Percentiles rank a stretch among this genome's conserved stretches.
phyloP scores from a whole-genome alignment of 2,113 vertebrate genomes.

The Calyptommatus sinebrachiatus region DNA sequence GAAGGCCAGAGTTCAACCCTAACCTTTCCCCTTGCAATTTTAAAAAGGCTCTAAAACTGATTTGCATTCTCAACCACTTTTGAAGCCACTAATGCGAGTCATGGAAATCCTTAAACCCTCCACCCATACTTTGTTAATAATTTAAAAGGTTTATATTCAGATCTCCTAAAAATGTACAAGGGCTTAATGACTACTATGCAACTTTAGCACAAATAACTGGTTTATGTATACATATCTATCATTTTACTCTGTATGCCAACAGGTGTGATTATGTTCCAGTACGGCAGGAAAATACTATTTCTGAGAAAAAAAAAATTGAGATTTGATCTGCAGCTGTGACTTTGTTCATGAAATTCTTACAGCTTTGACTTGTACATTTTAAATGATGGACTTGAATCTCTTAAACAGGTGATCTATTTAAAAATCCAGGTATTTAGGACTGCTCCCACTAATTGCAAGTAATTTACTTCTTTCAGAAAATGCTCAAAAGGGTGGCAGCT shows the following conservation, averaged over 20 bases:
- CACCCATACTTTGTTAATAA: not conserved
- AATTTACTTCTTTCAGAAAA: too few species aligned
- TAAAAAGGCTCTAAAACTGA: not conserved
- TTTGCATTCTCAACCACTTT: conserved; percentile 10
- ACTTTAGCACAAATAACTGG: not conserved
- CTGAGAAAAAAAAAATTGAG: not conserved
- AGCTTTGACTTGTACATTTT: not conserved
- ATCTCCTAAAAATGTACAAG: not conserved
- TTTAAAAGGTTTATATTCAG: not conserved
- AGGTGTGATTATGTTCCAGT: not conserved
- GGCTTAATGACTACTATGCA: not conserved
- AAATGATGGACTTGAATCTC: not conserved
- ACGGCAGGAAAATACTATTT: not conserved
- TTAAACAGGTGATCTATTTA: not conserved
- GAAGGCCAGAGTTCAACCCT: conserved; percentile 16
- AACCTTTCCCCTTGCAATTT: conserved; percentile 13
- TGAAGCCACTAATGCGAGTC: not conserved
- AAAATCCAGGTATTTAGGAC: too few species aligned
- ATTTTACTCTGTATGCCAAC: not conserved
- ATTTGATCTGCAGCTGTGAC: not conserved
- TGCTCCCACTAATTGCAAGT: too few species aligned
- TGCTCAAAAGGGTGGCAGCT: too few species aligned
- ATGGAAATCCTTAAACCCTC: not conserved
- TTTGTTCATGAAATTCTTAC: not conserved
- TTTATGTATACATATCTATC: not conserved